phyloP scores from a whole-genome alignment of 2,113 vertebrate species.

The Cryptotis parvus region DNA sequence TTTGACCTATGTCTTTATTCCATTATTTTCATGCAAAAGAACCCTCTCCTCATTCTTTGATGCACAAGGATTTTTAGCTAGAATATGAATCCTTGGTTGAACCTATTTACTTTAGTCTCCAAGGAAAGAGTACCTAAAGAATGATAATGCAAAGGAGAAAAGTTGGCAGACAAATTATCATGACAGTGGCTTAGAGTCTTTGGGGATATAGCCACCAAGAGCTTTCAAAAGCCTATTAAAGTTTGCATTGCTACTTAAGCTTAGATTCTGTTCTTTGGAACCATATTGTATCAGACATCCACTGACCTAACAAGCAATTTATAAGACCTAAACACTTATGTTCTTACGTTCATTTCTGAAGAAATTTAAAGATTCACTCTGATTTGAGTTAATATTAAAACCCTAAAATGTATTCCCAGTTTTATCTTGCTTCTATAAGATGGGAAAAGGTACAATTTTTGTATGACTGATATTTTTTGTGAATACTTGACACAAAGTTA shows the following conservation, averaged over 20 bases:
- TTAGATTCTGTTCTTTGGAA: not conserved
- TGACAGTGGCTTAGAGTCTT: not conserved
- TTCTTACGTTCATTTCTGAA: fast-evolving
- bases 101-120: not conserved
- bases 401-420: not conserved
- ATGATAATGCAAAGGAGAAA: not conserved
- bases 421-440: not conserved
- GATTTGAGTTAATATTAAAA: not conserved
- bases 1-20: no score
- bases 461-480: not conserved
- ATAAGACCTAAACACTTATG: not conserved
- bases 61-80: no score
- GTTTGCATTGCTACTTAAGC: not conserved
- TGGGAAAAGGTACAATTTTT: not conserved
- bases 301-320: not conserved
- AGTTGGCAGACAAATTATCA: fast-evolving
- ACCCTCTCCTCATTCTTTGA: no score
- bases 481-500: not conserved
- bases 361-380: not conserved
- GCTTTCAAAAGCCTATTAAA: not conserved
- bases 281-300: no score
- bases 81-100: no score
- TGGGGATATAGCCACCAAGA: not conserved
- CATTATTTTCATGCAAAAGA: no score
- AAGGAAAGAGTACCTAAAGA: not conserved